phyloP scores from a whole-genome alignment of 2,888 invertebrate genomes.

The Cactoblastis cactorum region DNA sequence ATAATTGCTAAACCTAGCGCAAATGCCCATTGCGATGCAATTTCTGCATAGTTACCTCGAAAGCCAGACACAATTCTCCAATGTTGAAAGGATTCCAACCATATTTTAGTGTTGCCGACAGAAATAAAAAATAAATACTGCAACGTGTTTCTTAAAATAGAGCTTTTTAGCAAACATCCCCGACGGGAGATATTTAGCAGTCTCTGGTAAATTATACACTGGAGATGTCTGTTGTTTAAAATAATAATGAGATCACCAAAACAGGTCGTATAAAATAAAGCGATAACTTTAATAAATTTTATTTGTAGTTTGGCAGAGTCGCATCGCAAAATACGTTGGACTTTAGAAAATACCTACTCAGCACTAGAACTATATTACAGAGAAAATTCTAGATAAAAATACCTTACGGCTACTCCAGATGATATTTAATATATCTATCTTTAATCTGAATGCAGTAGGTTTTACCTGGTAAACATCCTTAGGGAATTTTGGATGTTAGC shows the following conservation, averaged over 20 bases:
- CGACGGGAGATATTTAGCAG: slow-evolving; percentile 28
- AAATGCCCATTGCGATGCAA: background rate
- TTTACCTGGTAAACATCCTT: too few relatives aligned
- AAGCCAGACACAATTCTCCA: background rate
- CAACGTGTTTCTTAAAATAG: slow-evolving; percentile 9
- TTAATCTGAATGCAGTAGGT: too few relatives aligned
- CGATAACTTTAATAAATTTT: too few relatives aligned
- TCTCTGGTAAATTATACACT: slow-evolving; percentile 27
- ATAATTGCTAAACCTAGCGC: background rate
- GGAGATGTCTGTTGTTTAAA: slow-evolving; percentile 21
- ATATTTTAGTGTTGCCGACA: background rate
- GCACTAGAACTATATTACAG: too few relatives aligned
- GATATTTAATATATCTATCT: too few relatives aligned
- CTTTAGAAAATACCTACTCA: too few relatives aligned
- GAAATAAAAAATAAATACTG: background rate
- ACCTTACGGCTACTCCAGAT: too few relatives aligned
- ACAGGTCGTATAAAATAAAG: too few relatives aligned
- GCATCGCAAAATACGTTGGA: too few relatives aligned
- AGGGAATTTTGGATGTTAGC: too few relatives aligned
- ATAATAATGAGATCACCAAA: background rate
- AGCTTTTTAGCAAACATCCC: slow-evolving; percentile 11
- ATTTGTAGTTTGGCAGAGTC: background rate
- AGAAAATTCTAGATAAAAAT: too few relatives aligned
- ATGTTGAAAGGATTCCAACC: background rate
- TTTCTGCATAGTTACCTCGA: slow-evolving; percentile 1